These are phyloP conservation scores for Falco punctatus DNA, from an alignment of 2,113 vertebrate species.

Conservation along the genomic window DNA sequence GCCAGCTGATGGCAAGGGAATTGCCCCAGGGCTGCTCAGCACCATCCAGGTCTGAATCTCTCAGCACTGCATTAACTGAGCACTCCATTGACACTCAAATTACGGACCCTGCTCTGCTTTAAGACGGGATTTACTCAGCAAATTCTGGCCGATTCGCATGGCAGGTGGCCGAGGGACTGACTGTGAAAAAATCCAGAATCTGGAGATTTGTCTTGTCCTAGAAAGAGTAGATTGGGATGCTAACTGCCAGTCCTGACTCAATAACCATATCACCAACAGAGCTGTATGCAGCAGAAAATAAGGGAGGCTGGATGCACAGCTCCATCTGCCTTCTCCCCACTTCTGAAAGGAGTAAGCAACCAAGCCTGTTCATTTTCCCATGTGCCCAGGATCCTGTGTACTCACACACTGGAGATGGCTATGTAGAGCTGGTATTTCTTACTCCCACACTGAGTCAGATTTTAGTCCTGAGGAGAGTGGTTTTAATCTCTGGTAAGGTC, in stretches of 20 bases:
- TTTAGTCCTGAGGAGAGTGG: neutral
- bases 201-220: neutral
- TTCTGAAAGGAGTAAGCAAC: neutral
- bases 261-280: neutral
- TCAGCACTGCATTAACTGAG: neutral
- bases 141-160: neutral
- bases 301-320: neutral
- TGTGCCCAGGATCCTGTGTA: neutral
- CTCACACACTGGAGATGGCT: neutral
- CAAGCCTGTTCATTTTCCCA: neutral
- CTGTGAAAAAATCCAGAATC: neutral
- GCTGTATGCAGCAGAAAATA: neutral
- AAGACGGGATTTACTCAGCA: neutral
- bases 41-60: neutral
- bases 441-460: neutral
- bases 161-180: neutral
- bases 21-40: neutral
- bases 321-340: conserved; percentile 1
- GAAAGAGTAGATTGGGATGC: neutral
- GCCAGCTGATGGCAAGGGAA: neutral
- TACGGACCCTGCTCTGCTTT: neutral
- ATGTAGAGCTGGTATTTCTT: neutral
- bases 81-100: neutral
- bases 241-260: neutral
- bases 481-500: neutral